Percentiles rank a stretch among this genome's conserved stretches.
Evolutionary conservation across 2,888 invertebrate species (phyloP).

Genomic region (Tipula unca): DNA sequence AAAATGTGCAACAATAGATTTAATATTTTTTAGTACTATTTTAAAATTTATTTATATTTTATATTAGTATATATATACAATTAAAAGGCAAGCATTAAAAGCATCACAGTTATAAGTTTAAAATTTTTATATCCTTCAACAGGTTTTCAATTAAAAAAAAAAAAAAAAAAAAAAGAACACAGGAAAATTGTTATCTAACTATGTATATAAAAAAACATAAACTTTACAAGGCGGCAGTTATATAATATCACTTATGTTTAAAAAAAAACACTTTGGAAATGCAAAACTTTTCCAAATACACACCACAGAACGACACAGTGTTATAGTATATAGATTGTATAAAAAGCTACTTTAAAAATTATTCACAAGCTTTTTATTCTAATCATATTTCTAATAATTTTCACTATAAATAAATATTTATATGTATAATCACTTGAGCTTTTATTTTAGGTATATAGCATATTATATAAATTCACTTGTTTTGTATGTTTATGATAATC

Average conservation of each 20-base stretch:
- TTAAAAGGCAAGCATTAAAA: neutral
- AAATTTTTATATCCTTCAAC: neutral
- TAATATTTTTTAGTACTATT: neutral
- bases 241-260: constrained; percentile 1
- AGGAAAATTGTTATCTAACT: neutral
- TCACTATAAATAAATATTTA: neutral
- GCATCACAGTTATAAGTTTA: constrained; percentile 2
- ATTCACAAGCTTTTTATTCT: neutral
- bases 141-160: constrained; percentile 9
- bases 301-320: neutral
- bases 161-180: neutral
- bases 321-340: neutral
- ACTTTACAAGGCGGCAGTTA: constrained; percentile 17
- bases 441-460: neutral
- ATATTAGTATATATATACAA: neutral
- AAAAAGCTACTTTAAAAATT: neutral
- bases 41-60: neutral
- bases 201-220: neutral
- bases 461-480: neutral
- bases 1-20: neutral
- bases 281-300: neutral
- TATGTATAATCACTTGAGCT: constrained; percentile 1
- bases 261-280: neutral
- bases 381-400: neutral
- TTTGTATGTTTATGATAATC: neutral